Evolutionary conservation across 53 echinoderm and acorn worm species (phyloP), one percentile per base, ranked within the genome.

Genomic region (Paelopatides confundens): DNA sequence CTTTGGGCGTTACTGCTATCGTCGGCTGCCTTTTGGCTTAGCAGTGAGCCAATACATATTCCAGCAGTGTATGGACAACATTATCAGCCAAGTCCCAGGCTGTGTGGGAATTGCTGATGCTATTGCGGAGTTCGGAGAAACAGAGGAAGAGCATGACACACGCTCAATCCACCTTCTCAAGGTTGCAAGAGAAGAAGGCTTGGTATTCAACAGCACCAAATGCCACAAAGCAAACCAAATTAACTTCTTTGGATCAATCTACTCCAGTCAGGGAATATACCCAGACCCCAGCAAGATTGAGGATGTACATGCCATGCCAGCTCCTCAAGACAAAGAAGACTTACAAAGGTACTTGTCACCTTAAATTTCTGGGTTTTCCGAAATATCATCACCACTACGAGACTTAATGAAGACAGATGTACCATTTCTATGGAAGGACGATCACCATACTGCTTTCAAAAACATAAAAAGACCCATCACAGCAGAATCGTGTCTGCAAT

Each of bases 241-340:
- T 9, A 27, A 26, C 23, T 23, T 66, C 29, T 48, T 48, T 48
- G 48, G 48, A 9, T 28, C 40, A 1, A 36, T 2, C 74, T 35
- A n/a, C n/a, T n/a, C n/a, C n/a, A n/a, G n/a, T n/a, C n/a, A 38
- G 18, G 74, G 5, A 74, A 43, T 74, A 17, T 27, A 30, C 29
- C 93, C 95, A 0, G 90, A 95, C 51, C 90, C 95, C 2, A 34
- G n/a, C 33, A 71, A 89, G 82, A 50, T 81, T 35, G 69, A 81
- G 31, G 86, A 86, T 62, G 35, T 82, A 3, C 15, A 33, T 2
- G 21, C 82, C 36, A 82, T 82, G 82, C 82, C 82, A 2, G 76
- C 91, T 3, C 95, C 95, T 1, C 93, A 91, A 35, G 31, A 35
- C 64, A 95, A 95, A 36, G 95, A 91, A 3, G 95, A 93, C 6